These are phyloP conservation scores for Thaumatotibia leucotreta DNA, from an alignment of 1,140 invertebrate genomes.

Conservation along the genomic window DNA sequence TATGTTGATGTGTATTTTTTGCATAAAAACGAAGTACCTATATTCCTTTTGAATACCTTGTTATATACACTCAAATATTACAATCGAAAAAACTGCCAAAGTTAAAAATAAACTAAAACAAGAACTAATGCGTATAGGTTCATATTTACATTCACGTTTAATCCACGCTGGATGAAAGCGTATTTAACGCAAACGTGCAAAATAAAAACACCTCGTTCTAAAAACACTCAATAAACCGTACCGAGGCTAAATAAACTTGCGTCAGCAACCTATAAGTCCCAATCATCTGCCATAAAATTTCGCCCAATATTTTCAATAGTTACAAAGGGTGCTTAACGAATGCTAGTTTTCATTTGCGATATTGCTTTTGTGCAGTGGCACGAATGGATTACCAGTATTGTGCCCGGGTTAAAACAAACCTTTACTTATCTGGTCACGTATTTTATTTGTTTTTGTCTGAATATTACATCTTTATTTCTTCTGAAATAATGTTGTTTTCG, in stretches of 20 bases:
- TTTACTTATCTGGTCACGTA: neutral
- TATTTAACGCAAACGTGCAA: neutral
- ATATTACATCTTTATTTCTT: neutral
- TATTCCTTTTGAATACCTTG: too few relatives aligned
- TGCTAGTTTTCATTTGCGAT: slow-evolving; percentile 59
- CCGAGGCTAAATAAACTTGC: neutral
- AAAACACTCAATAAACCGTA: slow-evolving; percentile 4
- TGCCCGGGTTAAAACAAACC: slow-evolving; percentile 34
- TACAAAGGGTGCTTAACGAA: slow-evolving; percentile 63
- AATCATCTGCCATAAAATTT: slow-evolving; percentile 3
- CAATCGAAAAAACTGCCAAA: neutral
- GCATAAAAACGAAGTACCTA: too few relatives aligned
- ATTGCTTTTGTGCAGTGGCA: slow-evolving; percentile 67
- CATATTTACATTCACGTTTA: neutral
- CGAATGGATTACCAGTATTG: slow-evolving; percentile 58
- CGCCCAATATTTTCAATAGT: slow-evolving; percentile 43
- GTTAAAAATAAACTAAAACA: neutral
- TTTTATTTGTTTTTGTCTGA: neutral
- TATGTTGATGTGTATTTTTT: too few relatives aligned
- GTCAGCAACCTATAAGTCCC: neutral
- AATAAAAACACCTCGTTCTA: neutral
- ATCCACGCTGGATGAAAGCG: neutral
- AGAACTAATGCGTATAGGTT: neutral
- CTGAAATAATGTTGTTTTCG: neutral
- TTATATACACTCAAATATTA: too few relatives aligned